Percentiles rank a stretch among this genome's conserved stretches.
Conservation (phyloP, 1,140 invertebrate species). For the Polypedilum pembai region DNA sequence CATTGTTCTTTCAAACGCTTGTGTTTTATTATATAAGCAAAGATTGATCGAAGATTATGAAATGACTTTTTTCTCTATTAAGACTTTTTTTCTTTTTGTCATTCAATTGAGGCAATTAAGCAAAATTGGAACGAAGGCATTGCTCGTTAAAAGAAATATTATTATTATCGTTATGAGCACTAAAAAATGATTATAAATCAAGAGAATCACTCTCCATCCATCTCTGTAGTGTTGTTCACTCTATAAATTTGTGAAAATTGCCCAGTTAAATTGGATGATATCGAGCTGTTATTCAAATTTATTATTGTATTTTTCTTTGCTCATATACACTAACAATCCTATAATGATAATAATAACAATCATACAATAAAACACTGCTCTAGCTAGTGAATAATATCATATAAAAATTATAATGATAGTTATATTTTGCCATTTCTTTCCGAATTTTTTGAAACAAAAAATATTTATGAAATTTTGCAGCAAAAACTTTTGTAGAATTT, state of each 20-base stretch:
- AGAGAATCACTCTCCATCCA: neutral
- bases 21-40: neutral
- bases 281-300: slow-evolving; percentile 15
- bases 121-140: neutral
- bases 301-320: too few species aligned
- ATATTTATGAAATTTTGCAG: too few species aligned
- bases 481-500: too few species aligned
- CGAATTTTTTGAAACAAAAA: too few species aligned
- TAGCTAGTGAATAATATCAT: too few species aligned
- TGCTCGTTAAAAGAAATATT: neutral
- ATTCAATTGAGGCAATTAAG: slow-evolving; percentile 26
- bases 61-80: neutral
- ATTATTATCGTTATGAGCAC: neutral
- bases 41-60: neutral
- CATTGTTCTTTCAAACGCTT: neutral
- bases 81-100: neutral
- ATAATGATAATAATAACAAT: too few species aligned
- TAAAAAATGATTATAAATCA: neutral
- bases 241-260: neutral
- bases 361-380: too few species aligned
- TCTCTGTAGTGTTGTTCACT: neutral
- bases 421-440: too few species aligned
- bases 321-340: too few species aligned
- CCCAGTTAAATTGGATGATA: slow-evolving; percentile 11
- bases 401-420: too few species aligned